Conservation (phyloP, 1,140 invertebrate genomes). For the Aphelenchoides avenae region DNA sequence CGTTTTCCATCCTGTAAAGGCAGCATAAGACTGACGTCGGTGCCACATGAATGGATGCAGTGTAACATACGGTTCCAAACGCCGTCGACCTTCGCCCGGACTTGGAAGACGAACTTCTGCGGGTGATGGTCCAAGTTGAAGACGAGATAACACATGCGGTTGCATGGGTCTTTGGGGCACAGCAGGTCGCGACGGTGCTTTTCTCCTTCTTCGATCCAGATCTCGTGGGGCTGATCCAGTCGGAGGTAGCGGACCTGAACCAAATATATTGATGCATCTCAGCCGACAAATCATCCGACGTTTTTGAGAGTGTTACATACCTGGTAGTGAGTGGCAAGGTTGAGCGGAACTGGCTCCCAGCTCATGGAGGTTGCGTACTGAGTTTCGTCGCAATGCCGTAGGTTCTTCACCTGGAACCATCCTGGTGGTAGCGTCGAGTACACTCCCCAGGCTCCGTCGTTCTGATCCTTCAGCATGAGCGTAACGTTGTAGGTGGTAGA, state of each 20-base stretch:
- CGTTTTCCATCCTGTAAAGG: slow-evolving; percentile 58
- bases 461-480: slow-evolving; percentile 52
- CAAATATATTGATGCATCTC: not conserved
- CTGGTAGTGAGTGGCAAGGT: slow-evolving; percentile 55
- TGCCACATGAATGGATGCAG: too few species aligned
- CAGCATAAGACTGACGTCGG: too few species aligned
- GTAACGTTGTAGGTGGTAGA: slow-evolving; percentile 59
- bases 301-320: slow-evolving; percentile 11
- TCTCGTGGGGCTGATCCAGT: slow-evolving; percentile 39
- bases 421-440: slow-evolving; percentile 58
- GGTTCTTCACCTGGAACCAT: slow-evolving; percentile 56
- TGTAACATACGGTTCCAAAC: slow-evolving; percentile 57
- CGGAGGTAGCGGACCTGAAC: slow-evolving; percentile 49
- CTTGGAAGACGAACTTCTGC: slow-evolving; percentile 47
- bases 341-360: slow-evolving; percentile 55
- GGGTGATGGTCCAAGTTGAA: slow-evolving; percentile 55
- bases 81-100: slow-evolving; percentile 58
- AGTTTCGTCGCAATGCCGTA: slow-evolving; percentile 57
- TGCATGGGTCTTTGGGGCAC: slow-evolving; percentile 55
- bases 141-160: slow-evolving; percentile 54
- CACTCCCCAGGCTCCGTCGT: slow-evolving; percentile 55
- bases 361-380: slow-evolving; percentile 54
- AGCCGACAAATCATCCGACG: not conserved
- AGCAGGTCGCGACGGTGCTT: slow-evolving; percentile 44
- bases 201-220: slow-evolving; percentile 49